Evolutionary conservation across 2,113 vertebrate genomes (phyloP), one percentile per base, ranked within the genome.

Genomic region (Sylvilagus bachmani): DNA sequence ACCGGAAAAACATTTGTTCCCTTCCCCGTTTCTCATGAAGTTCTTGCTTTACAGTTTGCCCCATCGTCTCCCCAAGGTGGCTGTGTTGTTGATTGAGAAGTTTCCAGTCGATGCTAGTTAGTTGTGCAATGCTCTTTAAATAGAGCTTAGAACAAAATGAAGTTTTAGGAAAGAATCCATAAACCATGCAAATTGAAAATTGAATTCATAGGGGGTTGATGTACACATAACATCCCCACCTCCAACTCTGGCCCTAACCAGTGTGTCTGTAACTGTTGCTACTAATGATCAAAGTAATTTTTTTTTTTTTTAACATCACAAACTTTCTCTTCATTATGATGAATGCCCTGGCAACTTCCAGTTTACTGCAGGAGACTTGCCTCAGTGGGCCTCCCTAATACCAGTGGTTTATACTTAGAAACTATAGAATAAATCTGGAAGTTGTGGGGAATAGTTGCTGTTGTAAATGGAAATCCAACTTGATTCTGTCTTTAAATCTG

Each of bases 381-480:
- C 25, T 71, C 10, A 27, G 38, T 16, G 73, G 53, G 29, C 11
- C 24, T 89, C 49, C 90, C 84, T 31, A n/a, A 22, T 17, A 6
- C 70, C 27, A 66, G 53, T 19, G 62, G 24, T 95, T 95, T 74
- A 22, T 74, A 92, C 94, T 71, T 51, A 82, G 87, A 78, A 87
- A 79, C 38, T 74, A 9, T 19, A 17, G 67, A 85, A 29, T 29
- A 82, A 61, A n/a, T 71, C 17, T 14, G 21, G 27, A 79, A 75
- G 27, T 70, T 90, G 64, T 3, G 36, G n/a, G 73, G 61, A 90
- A 73, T 89, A 77, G 44, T 55, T 53, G 44, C 77, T 70, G 33
- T 7, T 69, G 74, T 67, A 90, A 94, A 89, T 84, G 83, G 89
- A 96, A 94, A 73, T 49, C n/a, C 75, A 84, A 31, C 84, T 94